A percentile compares a stretch with the other conserved stretches of the same genome.
Conservation (phyloP, 92 coral and sea anemone genomes). For the Hydrozoanthus gracilis region DNA sequence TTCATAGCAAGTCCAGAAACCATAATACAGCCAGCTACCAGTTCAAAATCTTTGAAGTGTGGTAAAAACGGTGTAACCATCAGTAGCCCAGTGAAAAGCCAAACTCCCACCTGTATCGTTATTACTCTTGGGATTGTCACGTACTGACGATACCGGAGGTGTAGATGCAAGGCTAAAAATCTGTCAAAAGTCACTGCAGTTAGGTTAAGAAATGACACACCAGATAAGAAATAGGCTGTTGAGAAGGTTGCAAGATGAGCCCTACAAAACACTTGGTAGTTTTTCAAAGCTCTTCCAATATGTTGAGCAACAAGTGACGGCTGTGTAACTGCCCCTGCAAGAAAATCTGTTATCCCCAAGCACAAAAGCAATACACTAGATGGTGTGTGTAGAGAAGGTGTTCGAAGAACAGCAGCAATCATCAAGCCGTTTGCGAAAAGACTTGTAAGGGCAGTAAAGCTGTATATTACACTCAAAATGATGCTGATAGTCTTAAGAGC, state of each 20-base stretch:
- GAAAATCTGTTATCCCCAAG: slow-evolving; percentile 4
- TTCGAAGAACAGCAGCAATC: background rate
- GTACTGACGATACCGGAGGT: background rate
- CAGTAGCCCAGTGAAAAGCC: background rate
- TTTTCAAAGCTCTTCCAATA: background rate
- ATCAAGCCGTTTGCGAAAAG: background rate
- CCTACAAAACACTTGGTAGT: background rate
- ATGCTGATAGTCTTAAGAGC: background rate
- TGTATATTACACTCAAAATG: slow-evolving; percentile 9
- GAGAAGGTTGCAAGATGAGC: background rate
- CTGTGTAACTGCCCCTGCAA: slow-evolving; percentile 6
- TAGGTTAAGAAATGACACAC: slow-evolving; percentile 3
- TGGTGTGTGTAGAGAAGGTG: slow-evolving; percentile 15
- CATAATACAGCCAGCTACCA: background rate
- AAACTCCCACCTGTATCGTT: background rate
- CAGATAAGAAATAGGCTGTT: background rate
- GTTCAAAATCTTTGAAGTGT: slow-evolving; percentile 21
- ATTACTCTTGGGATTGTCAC: slow-evolving; percentile 18
- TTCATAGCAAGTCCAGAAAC: background rate
- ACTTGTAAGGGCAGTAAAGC: background rate
- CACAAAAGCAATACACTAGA: slow-evolving; percentile 15
- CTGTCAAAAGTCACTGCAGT: slow-evolving; percentile 21
- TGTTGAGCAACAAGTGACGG: background rate
- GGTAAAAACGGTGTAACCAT: slow-evolving; percentile 30
- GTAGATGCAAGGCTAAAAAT: background rate